Conservation (phyloP, 2,113 vertebrate species). For the Prunella himalayana region DNA sequence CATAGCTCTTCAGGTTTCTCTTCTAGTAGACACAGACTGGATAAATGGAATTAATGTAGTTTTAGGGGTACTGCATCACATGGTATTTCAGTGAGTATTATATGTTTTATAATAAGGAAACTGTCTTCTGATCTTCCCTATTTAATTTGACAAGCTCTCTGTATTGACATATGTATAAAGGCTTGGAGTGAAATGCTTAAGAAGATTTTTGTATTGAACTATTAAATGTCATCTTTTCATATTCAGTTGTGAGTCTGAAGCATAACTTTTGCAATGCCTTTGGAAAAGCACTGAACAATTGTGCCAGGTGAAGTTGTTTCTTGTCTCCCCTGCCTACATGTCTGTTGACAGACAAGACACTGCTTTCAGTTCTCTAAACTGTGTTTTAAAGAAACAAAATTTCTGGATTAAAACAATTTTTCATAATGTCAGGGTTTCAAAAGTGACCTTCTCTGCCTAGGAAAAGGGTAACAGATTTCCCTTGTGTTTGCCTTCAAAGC, state of each 20-base stretch:
- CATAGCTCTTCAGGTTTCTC: background rate
- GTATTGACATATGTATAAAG: background rate
- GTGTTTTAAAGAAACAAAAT: background rate
- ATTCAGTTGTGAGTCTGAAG: background rate
- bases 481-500: background rate
- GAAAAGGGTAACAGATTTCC: background rate
- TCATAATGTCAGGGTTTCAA: background rate
- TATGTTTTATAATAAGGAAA: background rate
- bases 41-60: background rate
- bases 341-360: accelerated
- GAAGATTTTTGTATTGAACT: background rate
- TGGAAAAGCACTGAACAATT: background rate
- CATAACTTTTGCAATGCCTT: background rate
- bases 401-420: background rate
- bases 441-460: background rate
- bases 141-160: background rate
- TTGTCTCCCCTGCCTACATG: background rate
- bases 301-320: background rate
- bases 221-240: background rate
- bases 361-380: background rate
- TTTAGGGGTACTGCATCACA: background rate
- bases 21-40: background rate
- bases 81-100: background rate
- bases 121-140: background rate
- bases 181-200: background rate